Evolutionary conservation across 2,888 invertebrate species (phyloP).

Genomic region (Pilophorus perplexus): DNA sequence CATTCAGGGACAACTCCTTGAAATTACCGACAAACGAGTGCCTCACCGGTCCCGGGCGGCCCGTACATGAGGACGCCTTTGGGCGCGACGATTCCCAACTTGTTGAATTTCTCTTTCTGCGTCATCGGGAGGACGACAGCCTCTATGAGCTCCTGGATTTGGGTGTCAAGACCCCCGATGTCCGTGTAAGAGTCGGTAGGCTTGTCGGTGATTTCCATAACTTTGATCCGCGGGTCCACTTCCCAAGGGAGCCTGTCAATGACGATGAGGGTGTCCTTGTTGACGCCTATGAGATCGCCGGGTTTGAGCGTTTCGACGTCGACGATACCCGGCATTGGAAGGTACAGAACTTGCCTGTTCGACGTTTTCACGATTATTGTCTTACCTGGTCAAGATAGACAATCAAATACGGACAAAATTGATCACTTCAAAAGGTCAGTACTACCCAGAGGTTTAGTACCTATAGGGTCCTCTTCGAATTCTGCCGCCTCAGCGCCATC

Average conservation of each 20-base stretch:
- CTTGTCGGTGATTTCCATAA: slow-evolving; percentile 99
- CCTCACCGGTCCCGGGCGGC: slow-evolving; percentile 85
- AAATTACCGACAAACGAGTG: no score
- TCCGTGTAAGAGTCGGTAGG: slow-evolving; percentile 99
- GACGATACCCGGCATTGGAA: slow-evolving; percentile 98
- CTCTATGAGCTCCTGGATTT: slow-evolving; percentile 94
- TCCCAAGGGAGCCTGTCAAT: slow-evolving; percentile 95
- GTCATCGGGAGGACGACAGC: slow-evolving; percentile 99
- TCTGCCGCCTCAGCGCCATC: slow-evolving; percentile 97
- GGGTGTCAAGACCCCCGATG: slow-evolving; percentile 98
- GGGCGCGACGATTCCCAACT: slow-evolving; percentile 97
- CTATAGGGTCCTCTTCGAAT: slow-evolving; percentile 89
- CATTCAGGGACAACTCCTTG: background rate
- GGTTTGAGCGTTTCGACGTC: slow-evolving; percentile 97
- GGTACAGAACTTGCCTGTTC: slow-evolving; percentile 95
- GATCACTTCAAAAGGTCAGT: no score
- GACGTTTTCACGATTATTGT: slow-evolving; percentile 99
- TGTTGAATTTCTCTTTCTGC: slow-evolving; percentile 96
- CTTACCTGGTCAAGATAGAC: no score
- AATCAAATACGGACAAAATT: no score
- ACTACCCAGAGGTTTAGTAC: slow-evolving; percentile 54
- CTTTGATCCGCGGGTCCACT: slow-evolving; percentile 96
- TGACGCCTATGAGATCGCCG: slow-evolving; percentile 91
- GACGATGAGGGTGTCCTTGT: slow-evolving; percentile 96
- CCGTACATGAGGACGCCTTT: slow-evolving; percentile 92